Evolutionary conservation across 1,140 invertebrate species (phyloP).

Genomic region (Drosophila athabasca): DNA sequence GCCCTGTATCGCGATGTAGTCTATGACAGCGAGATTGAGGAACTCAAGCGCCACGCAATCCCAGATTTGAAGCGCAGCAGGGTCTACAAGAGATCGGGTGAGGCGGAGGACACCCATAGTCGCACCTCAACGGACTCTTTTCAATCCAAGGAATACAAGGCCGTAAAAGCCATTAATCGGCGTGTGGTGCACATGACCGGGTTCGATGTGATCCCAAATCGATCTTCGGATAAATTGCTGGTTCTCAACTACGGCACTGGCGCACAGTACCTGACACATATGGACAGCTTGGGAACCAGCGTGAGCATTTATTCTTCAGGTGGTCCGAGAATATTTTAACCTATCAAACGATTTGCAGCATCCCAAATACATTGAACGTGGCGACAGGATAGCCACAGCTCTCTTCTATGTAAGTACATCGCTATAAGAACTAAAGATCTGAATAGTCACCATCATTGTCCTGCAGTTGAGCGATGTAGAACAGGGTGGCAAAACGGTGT

Average conservation of each 20-base stretch:
- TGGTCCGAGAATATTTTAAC: background rate
- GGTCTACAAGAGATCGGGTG: background rate
- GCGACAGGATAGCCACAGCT: conserved; percentile 16
- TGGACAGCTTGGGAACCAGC: conserved; percentile 3
- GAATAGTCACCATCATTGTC: background rate
- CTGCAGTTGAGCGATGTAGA: conserved; percentile 16
- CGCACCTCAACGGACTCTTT: conserved; percentile 8
- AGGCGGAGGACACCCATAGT: no score
- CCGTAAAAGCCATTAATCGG: background rate
- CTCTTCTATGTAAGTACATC: conserved; percentile 19
- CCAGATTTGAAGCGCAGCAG: background rate
- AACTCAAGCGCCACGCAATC: background rate
- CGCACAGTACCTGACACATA: conserved; percentile 15
- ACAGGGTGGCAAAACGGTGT: conserved; percentile 18
- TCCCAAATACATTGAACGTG: background rate
- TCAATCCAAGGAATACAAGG: background rate
- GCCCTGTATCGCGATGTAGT: conserved; percentile 13
- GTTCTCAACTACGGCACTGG: conserved; percentile 17
- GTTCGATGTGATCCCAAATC: background rate
- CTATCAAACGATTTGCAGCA: background rate
- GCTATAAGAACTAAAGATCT: background rate
- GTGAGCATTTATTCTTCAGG: background rate
- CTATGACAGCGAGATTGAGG: conserved; percentile 12
- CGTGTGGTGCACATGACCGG: conserved; percentile 10
- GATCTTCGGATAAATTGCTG: conserved; percentile 1